Conservation (phyloP, 2,888 invertebrate genomes). For the Platycnemis pennipes region DNA sequence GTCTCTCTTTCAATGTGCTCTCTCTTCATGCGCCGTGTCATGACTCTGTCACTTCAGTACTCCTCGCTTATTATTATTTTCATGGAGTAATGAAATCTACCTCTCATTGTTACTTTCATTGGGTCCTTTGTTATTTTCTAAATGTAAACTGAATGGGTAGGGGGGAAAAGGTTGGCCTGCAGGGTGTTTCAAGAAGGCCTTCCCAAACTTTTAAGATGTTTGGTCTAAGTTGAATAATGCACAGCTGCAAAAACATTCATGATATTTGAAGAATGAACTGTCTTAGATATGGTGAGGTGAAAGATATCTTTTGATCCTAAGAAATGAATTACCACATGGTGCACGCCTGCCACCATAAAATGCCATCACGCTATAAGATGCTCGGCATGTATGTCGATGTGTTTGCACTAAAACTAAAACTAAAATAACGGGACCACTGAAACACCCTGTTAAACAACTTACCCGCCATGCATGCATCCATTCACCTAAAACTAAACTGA, state of each 20-base stretch:
- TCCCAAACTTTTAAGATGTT: constrained; percentile 40
- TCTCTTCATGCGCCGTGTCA: constrained; percentile 54
- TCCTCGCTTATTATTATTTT: constrained; percentile 58
- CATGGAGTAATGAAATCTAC: constrained; percentile 28
- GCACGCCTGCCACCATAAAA: constrained; percentile 29
- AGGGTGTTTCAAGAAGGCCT: constrained; percentile 58
- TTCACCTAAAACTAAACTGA: constrained; percentile 62
- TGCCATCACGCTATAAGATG: constrained; percentile 53
- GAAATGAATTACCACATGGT: constrained; percentile 33
- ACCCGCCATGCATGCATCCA: constrained; percentile 64
- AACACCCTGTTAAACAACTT: constrained; percentile 65
- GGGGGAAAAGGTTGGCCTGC: constrained; percentile 62
- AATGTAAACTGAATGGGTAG: constrained; percentile 55
- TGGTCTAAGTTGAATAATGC: constrained; percentile 5
- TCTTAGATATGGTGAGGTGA: constrained; percentile 45
- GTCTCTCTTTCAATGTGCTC: constrained; percentile 71
- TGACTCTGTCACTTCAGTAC: constrained; percentile 63
- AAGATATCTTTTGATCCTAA: neutral
- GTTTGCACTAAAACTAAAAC: constrained; percentile 63
- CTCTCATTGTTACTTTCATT: constrained; percentile 54
- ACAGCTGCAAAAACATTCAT: constrained; percentile 31
- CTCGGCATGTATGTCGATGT: constrained; percentile 61
- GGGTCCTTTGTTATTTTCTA: constrained; percentile 55
- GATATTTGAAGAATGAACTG: constrained; percentile 31
- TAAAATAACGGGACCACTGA: constrained; percentile 61